These are phyloP conservation scores for Therioaphis trifolii DNA, from an alignment of 2,888 invertebrate genomes.

Conservation along the genomic window DNA sequence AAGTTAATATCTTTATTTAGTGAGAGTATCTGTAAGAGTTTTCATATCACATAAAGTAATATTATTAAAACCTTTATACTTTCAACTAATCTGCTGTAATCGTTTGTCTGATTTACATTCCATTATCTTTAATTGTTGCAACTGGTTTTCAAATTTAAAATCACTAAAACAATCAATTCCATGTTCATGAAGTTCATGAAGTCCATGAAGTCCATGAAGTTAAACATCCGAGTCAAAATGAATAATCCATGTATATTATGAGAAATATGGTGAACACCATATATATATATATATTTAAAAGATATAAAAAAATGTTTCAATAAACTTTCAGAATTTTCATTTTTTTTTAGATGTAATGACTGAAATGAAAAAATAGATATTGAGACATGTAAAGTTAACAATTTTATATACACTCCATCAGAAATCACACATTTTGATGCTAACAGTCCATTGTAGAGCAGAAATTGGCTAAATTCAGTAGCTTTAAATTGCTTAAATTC, in stretches of 20 bases:
- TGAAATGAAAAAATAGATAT: not conserved
- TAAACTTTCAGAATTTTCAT: not conserved
- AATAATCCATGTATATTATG: slow-evolving; percentile 1
- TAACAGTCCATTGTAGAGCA: not conserved
- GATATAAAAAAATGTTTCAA: not conserved
- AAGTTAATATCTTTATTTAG: not conserved
- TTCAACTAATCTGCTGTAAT: not conserved
- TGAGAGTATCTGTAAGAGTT: too few species aligned
- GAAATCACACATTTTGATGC: not conserved
- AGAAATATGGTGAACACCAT: not conserved
- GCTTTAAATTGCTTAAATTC: not conserved
- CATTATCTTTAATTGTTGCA: not conserved
- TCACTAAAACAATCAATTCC: not conserved
- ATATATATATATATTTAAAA: slow-evolving; percentile 14
- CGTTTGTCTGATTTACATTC: not conserved
- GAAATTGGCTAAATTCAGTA: not conserved
- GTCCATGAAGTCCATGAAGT: too few species aligned
- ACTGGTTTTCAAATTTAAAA: not conserved
- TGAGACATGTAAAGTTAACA: slow-evolving; percentile 4
- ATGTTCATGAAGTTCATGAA: too few species aligned
- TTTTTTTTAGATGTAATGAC: not conserved
- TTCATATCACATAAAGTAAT: too few species aligned
- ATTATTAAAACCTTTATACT: not conserved
- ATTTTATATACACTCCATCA: not conserved
- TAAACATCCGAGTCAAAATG: not conserved